These are phyloP conservation scores for Melanchra persicariae DNA, from an alignment of 2,888 invertebrate genomes.

Conservation along the genomic window DNA sequence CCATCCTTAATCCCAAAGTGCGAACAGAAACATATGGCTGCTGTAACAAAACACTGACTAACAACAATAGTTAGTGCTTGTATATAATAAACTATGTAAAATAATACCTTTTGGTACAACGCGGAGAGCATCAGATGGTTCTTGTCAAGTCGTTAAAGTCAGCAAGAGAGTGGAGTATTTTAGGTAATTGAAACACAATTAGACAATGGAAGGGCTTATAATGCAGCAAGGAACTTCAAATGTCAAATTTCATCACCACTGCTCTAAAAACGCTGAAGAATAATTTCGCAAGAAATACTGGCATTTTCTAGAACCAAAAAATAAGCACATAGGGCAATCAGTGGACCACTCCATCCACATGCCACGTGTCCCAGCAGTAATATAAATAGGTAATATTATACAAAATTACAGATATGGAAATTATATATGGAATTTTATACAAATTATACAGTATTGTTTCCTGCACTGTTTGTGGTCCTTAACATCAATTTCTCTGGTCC, in stretches of 20 bases:
- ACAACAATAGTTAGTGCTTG: conserved; percentile 33
- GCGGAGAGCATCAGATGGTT: conserved; percentile 36
- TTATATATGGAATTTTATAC: too few species aligned
- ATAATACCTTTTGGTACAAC: conserved; percentile 28
- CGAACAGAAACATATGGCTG: conserved; percentile 11
- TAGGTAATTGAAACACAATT: conserved; percentile 3
- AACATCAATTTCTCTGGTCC: conserved; percentile 18
- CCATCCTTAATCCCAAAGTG: neutral
- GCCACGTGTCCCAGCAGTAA: too few species aligned
- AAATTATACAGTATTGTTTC: too few species aligned
- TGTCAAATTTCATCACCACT: too few species aligned
- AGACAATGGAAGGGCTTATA: neutral
- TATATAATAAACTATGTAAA: conserved; percentile 44
- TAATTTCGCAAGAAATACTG: too few species aligned
- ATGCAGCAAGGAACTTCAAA: neutral
- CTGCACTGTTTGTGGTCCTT: conserved; percentile 4
- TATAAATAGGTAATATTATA: too few species aligned
- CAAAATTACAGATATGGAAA: too few species aligned
- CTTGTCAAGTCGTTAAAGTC: conserved; percentile 34
- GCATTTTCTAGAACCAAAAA: too few species aligned
- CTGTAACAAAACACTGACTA: conserved; percentile 14
- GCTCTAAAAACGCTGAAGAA: too few species aligned
- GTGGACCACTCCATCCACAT: too few species aligned
- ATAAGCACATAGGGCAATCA: too few species aligned
- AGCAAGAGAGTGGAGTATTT: conserved; percentile 16